Percentiles rank a stretch among this genome's conserved stretches.
These are phyloP conservation scores for Hepsetus odoe DNA, from an alignment of 2,113 vertebrate genomes.

Conservation along the genomic window DNA sequence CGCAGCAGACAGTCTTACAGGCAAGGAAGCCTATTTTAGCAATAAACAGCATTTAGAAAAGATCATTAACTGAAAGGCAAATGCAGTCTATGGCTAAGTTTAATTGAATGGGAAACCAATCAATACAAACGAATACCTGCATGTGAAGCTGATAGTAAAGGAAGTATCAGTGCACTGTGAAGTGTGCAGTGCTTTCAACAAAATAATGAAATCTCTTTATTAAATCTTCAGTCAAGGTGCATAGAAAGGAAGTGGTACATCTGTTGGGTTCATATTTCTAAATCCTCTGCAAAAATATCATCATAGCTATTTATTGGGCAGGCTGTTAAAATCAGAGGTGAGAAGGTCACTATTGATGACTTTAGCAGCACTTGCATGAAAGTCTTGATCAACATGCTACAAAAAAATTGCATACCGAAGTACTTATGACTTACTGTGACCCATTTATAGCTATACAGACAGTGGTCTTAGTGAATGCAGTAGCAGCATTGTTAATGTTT, in stretches of 20 bases:
- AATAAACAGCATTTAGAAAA: too few species aligned
- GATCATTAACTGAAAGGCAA: not conserved
- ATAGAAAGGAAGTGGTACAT: not conserved
- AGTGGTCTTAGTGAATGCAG: not conserved
- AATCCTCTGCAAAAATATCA: not conserved
- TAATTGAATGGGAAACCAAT: too few species aligned
- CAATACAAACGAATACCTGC: not conserved
- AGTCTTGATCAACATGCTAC: not conserved
- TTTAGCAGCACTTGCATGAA: not conserved
- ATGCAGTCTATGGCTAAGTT: too few species aligned
- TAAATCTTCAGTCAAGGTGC: not conserved
- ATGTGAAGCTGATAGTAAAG: too few species aligned
- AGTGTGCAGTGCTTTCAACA: too few species aligned
- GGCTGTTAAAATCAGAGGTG: too few species aligned
- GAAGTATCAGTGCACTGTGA: too few species aligned
- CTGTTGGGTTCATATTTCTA: not conserved
- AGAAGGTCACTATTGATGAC: not conserved
- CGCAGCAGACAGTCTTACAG: too few species aligned
- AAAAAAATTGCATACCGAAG: not conserved
- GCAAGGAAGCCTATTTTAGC: too few species aligned
- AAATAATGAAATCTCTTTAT: not conserved
- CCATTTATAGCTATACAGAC: not conserved
- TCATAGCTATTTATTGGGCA: not conserved
- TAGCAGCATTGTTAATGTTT: constrained; percentile 8
- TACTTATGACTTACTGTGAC: not conserved